phyloP scores from a whole-genome alignment of 2,888 invertebrate species.

The Pristionchus arcanus region DNA sequence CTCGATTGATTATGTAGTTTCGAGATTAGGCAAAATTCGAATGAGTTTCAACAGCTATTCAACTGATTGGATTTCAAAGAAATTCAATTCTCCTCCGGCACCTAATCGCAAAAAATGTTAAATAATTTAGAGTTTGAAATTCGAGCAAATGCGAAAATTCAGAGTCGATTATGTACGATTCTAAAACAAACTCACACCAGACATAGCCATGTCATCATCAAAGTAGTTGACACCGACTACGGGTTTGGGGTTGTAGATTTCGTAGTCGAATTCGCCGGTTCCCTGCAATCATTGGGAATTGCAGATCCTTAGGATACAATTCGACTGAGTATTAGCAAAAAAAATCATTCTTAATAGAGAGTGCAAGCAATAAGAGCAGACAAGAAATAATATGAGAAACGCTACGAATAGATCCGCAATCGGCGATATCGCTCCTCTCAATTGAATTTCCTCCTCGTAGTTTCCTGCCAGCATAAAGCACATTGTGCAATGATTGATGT shows the following conservation, averaged over 20 bases:
- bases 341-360: too few species aligned
- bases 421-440: neutral
- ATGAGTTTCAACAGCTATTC: neutral
- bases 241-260: neutral
- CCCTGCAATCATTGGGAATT: neutral
- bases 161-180: too few species aligned
- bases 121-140: too few species aligned
- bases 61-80: neutral
- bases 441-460: neutral
- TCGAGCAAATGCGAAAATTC: too few species aligned
- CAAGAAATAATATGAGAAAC: neutral
- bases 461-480: neutral
- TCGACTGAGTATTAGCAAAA: too few species aligned
- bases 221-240: neutral
- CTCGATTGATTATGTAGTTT: too few species aligned
- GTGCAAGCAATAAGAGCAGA: too few species aligned
- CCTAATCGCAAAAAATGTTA: neutral
- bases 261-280: constrained; percentile 33
- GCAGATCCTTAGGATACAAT: too few species aligned
- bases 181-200: neutral
- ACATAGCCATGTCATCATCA: neutral
- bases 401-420: constrained; percentile 1
- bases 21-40: too few species aligned
- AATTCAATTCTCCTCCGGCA: neutral
- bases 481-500: constrained; percentile 26